Evolutionary conservation across 1,140 invertebrate genomes (phyloP), one percentile per base, ranked within the genome.

Genomic region (Macrosteles quadrilineatus): DNA sequence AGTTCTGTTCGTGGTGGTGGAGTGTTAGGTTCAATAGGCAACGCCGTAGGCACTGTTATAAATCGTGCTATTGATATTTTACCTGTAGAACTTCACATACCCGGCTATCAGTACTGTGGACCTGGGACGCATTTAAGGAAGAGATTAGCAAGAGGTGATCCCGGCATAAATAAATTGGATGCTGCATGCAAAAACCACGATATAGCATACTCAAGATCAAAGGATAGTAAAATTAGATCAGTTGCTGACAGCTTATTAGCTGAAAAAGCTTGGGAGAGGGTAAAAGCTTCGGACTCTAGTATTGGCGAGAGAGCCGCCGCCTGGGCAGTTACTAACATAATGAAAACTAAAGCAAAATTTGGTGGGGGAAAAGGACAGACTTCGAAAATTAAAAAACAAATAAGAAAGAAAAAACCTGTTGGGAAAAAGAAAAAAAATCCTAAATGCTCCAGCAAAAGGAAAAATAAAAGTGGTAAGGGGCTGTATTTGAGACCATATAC

Each of bases 91-190:
- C 40, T 82, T 53, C 78, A 84, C 75, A 65, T 83, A 30, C 81
- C 81, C 3, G 78, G 78, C 21, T 84, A 81, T 79, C 73, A 80
- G 31, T 83, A 77, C 70, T 83, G 81, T 68, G 81, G 81, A 6
- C 80, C 81, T 25, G 80, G 80, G n/a, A 84, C 81, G n/a, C 81
- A 81, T 73, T 69, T 83, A 70, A 21, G 74, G 40, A 73, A 79
- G 75, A 75, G 81, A 67, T 75, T 83, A 74, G 68, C 29, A 25
- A 74, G 79, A 72, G 80, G 78, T 32, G 79, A 83, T 78, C 29
- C 43, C 30, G 79, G 80, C 32, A 76, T 84, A 30, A 84, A 84
- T 76, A 62, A 47, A 27, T 74, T 84, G 21, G 82, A 84, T 74
- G 29, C 72, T 63, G 76, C 78, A n/a, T 83, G 81, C 68, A 81